Evolutionary conservation across 2,888 invertebrate species (phyloP).

Genomic region (Thalpophila matura): DNA sequence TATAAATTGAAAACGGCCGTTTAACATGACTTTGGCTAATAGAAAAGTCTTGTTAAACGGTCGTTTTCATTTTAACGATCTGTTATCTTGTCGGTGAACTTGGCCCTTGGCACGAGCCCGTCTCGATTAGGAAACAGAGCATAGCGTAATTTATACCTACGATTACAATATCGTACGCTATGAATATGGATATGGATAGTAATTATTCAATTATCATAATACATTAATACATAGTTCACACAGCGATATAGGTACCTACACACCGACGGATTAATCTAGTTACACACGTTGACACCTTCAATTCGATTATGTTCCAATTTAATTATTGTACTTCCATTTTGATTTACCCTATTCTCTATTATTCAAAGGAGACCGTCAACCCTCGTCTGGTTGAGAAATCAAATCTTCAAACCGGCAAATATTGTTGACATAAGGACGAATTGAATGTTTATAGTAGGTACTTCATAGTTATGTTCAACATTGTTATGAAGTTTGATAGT

Average conservation of each 20-base stretch:
- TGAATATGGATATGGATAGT: neutral
- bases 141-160: constrained; percentile 28
- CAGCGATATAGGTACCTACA: neutral
- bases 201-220: neutral
- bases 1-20: too few relatives aligned
- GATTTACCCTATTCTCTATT: constrained; percentile 17
- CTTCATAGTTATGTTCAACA: too few relatives aligned
- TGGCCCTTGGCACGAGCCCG: too few relatives aligned
- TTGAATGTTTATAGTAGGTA: too few relatives aligned
- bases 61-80: too few relatives aligned
- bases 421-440: too few relatives aligned
- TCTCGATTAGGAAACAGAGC: constrained; percentile 37
- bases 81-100: too few relatives aligned
- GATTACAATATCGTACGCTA: neutral
- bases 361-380: neutral
- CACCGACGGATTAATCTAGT: constrained; percentile 12
- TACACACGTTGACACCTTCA: too few relatives aligned
- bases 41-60: too few relatives aligned
- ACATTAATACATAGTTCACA: constrained; percentile 9
- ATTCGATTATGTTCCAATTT: constrained; percentile 28
- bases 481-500: too few relatives aligned
- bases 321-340: constrained; percentile 19
- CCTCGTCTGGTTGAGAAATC: constrained; percentile 12
- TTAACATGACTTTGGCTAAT: too few relatives aligned
- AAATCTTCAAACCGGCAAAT: constrained; percentile 16